Conservation (phyloP, 2,888 invertebrate species). For the Pseudococcus longispinus region DNA sequence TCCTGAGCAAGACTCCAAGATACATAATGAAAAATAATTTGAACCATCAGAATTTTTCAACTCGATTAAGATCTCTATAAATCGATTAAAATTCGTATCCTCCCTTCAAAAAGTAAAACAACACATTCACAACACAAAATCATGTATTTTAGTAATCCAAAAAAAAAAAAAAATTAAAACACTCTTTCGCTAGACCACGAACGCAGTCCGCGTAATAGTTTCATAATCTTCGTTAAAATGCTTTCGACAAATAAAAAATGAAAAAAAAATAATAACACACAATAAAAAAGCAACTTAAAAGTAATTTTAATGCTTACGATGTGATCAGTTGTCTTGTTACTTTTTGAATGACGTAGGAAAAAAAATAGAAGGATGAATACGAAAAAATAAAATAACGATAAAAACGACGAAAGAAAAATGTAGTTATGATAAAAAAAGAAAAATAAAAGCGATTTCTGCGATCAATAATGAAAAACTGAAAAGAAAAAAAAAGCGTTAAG, state of each 20-base stretch:
- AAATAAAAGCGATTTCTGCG: slow-evolving; percentile 28
- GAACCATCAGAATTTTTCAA: too few relatives aligned
- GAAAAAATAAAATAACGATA: slow-evolving; percentile 29
- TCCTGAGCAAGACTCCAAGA: too few relatives aligned
- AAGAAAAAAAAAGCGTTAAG: slow-evolving; percentile 48
- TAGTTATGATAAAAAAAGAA: slow-evolving; percentile 29
- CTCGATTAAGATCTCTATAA: too few relatives aligned
- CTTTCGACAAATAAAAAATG: slow-evolving; percentile 42
- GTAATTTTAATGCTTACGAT: slow-evolving; percentile 25
- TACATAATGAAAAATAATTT: too few relatives aligned
- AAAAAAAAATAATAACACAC: slow-evolving; percentile 28
- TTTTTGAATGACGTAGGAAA: slow-evolving; percentile 19
- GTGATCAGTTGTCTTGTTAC: slow-evolving; percentile 35
- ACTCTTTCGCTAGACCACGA: slow-evolving; percentile 17
- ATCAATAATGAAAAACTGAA: slow-evolving; percentile 30
- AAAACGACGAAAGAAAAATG: slow-evolving; percentile 18
- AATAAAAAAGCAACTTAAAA: slow-evolving; percentile 18
- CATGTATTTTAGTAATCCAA: slow-evolving; percentile 25
- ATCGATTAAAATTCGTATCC: neutral
- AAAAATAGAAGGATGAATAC: slow-evolving; percentile 20
- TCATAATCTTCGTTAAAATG: slow-evolving; percentile 35
- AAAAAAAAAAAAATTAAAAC: slow-evolving; percentile 42
- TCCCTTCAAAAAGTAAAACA: neutral
- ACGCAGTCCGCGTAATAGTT: slow-evolving; percentile 3
- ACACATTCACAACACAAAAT: neutral